Evolutionary conservation across 2,888 invertebrate species (phyloP).

Genomic region (Diplolepis rosae): DNA sequence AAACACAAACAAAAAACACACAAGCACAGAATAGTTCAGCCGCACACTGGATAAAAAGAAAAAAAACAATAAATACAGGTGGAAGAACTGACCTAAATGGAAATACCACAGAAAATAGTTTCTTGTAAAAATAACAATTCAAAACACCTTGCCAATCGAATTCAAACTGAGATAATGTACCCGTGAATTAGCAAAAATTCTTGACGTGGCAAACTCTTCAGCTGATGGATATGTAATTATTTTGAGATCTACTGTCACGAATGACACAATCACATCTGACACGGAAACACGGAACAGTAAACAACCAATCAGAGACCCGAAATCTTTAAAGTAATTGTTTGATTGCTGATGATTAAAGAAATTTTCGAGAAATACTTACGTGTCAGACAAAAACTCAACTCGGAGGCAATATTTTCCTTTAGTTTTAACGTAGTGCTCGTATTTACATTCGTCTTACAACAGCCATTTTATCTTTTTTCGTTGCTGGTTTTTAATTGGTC

Average conservation of each 20-base stretch:
- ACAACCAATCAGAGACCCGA: neutral
- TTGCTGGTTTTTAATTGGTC: neutral
- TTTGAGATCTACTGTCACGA: neutral
- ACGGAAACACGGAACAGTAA: neutral
- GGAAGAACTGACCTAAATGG: neutral
- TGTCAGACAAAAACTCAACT: neutral
- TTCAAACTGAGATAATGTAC: neutral
- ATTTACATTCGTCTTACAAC: slow-evolving; percentile 5
- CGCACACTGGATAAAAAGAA: neutral
- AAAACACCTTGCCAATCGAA: neutral
- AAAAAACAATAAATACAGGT: neutral
- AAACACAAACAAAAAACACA: neutral
- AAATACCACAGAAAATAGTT: neutral
- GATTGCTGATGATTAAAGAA: neutral
- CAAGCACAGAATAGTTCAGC: neutral
- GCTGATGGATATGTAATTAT: neutral
- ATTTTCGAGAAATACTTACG: neutral
- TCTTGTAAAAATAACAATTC: neutral
- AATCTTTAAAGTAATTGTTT: neutral
- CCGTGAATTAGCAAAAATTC: neutral
- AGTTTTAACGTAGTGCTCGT: slow-evolving; percentile 10
- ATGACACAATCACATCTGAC: neutral
- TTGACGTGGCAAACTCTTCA: slow-evolving; percentile 3
- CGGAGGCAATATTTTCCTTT: neutral
- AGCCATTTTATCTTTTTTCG: slow-evolving; percentile 4